phyloP scores from a whole-genome alignment of 2,797 vertebrate species.

The Megaceryle alcyon region DNA sequence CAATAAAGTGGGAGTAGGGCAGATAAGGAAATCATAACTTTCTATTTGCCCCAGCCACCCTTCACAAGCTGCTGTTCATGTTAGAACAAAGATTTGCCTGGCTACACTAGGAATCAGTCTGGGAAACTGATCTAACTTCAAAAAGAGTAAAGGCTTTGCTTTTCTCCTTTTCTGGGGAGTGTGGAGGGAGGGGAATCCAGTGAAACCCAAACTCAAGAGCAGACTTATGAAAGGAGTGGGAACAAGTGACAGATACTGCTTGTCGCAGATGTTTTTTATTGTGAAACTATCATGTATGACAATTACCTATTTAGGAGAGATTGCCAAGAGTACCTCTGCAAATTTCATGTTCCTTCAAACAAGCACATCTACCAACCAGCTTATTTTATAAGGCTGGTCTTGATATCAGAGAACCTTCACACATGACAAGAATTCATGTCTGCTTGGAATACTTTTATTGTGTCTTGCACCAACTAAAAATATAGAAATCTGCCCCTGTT shows the following conservation, averaged over 20 bases:
- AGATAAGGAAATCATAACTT: background rate
- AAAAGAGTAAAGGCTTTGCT: background rate
- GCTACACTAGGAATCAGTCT: background rate
- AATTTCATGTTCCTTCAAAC: background rate
- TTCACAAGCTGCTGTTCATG: background rate
- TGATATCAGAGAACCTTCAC: background rate
- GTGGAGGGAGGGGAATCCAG: background rate
- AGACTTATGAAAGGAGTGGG: background rate
- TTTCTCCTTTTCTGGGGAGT: background rate
- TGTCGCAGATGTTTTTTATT: background rate
- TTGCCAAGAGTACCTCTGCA: background rate
- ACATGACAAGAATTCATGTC: background rate
- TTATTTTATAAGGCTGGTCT: background rate
- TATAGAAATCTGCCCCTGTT: background rate
- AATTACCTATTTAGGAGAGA: background rate
- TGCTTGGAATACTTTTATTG: too few relatives aligned
- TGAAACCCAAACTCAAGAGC: background rate
- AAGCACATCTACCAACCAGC: background rate
- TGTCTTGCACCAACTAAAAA: background rate
- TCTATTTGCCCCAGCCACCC: accelerated
- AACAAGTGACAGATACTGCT: background rate
- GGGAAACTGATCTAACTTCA: background rate
- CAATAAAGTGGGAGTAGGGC: background rate
- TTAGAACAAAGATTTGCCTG: background rate
- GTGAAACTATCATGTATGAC: background rate